Evolutionary conservation across 1,140 invertebrate species (phyloP).

Genomic region (Metopolophium dirhodum): DNA sequence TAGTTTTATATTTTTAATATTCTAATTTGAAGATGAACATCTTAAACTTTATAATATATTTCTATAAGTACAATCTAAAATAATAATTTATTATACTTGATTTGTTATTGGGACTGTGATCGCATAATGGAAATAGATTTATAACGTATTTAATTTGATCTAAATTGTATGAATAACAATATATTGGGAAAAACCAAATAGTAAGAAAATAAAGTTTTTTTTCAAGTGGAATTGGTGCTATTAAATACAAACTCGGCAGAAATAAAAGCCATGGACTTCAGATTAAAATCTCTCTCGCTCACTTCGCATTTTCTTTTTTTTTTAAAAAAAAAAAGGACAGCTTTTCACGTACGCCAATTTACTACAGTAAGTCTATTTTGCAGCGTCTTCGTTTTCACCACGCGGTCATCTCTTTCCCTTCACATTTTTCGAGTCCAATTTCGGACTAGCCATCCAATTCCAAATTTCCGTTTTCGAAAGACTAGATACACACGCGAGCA

Average conservation of each 20-base stretch:
- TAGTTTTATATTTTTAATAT: not conserved
- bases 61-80: not conserved
- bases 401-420: slow-evolving; percentile 1
- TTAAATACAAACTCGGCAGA: slow-evolving; percentile 28
- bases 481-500: not conserved
- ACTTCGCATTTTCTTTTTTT: not conserved
- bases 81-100: not conserved
- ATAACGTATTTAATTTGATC: slow-evolving; percentile 7
- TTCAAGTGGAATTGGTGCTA: not conserved
- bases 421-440: slow-evolving; percentile 26
- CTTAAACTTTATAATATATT: slow-evolving; percentile 7
- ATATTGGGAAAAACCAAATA: not conserved
- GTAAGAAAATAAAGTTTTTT: not conserved
- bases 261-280: not conserved
- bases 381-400: slow-evolving; percentile 17
- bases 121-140: not conserved
- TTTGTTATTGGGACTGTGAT: not conserved
- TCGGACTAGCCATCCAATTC: slow-evolving; percentile 20
- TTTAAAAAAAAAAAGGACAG: slow-evolving; percentile 12
- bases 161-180: not conserved
- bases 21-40: not conserved
- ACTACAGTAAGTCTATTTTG: slow-evolving; percentile 25
- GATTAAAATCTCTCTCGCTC: slow-evolving; percentile 18
- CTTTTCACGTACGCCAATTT: slow-evolving; percentile 45
- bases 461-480: slow-evolving; percentile 33